Conservation (phyloP, 2,113 vertebrate genomes). For the Conger conger region DNA sequence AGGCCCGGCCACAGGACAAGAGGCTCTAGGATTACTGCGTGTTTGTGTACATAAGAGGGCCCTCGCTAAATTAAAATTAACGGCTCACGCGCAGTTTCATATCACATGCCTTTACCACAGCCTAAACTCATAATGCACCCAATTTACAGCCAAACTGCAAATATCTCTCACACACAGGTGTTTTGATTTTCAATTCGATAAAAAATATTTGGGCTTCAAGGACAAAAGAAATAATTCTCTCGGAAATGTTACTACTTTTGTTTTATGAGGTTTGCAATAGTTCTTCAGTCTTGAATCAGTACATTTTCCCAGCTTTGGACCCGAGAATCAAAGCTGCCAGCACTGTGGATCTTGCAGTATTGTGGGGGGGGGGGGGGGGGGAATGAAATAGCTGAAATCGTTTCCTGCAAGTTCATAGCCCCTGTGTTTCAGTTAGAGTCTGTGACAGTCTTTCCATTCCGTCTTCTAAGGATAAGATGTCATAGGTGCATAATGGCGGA, state of each 20-base stretch:
- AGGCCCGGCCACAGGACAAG: slow-evolving; percentile 46
- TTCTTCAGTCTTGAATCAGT: background rate
- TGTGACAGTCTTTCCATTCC: background rate
- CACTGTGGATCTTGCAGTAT: background rate
- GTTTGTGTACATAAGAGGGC: background rate
- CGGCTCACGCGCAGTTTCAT: background rate
- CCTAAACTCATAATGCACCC: background rate
- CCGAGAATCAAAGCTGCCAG: background rate
- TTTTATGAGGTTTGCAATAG: background rate
- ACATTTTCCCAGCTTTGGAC: slow-evolving; percentile 14
- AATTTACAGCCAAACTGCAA: background rate
- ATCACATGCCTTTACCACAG: background rate
- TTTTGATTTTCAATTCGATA: background rate
- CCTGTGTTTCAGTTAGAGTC: background rate
- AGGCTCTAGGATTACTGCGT: slow-evolving; percentile 47
- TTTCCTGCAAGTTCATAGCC: background rate
- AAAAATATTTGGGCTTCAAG: background rate
- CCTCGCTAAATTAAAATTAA: background rate
- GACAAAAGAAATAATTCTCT: background rate
- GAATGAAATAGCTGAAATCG: too few relatives aligned
- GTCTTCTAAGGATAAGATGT: background rate
- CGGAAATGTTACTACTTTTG: background rate
- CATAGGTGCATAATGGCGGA: background rate
- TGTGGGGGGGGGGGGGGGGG: background rate
- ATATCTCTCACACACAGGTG: background rate